Percentiles rank a stretch among this genome's conserved stretches.
phyloP scores from a whole-genome alignment of 2,888 invertebrate genomes.

The Pelosia muscerda region DNA sequence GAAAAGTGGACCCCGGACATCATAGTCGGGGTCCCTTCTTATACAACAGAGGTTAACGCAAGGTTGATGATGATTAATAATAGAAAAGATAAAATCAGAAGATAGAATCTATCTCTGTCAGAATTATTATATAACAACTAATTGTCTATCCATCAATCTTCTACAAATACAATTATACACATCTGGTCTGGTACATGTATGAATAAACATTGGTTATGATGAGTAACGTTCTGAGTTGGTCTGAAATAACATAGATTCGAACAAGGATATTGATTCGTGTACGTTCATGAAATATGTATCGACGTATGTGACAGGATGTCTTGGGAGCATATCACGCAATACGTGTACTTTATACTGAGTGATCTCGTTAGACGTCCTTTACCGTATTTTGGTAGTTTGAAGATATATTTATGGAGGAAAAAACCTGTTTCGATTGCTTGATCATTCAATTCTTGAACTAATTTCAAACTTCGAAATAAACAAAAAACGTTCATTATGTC shows the following conservation, averaged over 20 bases:
- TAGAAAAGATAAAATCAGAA: no score
- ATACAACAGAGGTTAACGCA: no score
- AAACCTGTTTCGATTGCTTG: neutral
- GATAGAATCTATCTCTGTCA: no score
- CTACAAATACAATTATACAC: neutral
- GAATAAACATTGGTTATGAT: neutral
- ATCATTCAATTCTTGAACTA: no score
- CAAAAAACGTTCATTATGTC: no score
- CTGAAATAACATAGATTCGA: neutral
- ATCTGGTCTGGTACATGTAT: conserved; percentile 3
- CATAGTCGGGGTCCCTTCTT: no score
- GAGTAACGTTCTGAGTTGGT: neutral
- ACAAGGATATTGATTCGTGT: conserved; percentile 6
- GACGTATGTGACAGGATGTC: neutral
- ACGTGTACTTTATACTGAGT: neutral
- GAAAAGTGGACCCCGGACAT: no score
- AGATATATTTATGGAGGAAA: neutral
- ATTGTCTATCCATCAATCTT: neutral
- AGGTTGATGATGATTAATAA: no score
- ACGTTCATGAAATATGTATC: conserved; percentile 14
- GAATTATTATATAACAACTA: neutral
- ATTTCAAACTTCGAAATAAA: no score
- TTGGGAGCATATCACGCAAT: neutral
- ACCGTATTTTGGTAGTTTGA: neutral
- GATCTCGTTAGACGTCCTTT: neutral